Percentiles rank a stretch among this genome's conserved stretches.
Evolutionary conservation across 2,888 invertebrate genomes (phyloP).

Genomic region (Hemaris fuciformis): DNA sequence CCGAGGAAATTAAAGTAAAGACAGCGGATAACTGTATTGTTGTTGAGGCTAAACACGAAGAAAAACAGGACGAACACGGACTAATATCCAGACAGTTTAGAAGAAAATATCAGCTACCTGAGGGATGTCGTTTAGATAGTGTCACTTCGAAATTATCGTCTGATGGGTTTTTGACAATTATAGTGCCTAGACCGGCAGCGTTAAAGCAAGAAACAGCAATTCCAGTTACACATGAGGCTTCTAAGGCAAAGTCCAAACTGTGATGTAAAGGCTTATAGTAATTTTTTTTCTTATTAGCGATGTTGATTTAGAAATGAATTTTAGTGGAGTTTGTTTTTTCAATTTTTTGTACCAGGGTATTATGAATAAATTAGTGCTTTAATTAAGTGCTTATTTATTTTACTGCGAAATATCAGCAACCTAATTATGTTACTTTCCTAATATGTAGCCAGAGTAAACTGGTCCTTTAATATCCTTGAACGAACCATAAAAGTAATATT

Average conservation of each 20-base stretch:
- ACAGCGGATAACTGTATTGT: constrained; percentile 49
- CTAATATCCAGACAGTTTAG: constrained; percentile 55
- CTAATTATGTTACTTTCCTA: too few species aligned
- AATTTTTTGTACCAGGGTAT: too few species aligned
- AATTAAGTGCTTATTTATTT: too few species aligned
- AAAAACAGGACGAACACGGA: constrained; percentile 59
- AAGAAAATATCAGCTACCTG: constrained; percentile 53
- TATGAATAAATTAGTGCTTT: background rate
- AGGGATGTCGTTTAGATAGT: constrained; percentile 47
- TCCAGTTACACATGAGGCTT: constrained; percentile 48
- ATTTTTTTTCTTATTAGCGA: background rate
- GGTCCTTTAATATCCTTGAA: too few species aligned
- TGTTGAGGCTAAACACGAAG: constrained; percentile 61
- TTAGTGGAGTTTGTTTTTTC: too few species aligned
- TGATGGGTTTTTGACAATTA: constrained; percentile 52
- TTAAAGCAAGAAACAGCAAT: constrained; percentile 53
- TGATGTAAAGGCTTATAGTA: too few species aligned
- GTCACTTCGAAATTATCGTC: constrained; percentile 52
- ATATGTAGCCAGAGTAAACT: too few species aligned
- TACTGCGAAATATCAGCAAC: too few species aligned
- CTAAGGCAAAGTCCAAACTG: constrained; percentile 48
- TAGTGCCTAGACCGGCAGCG: constrained; percentile 41
- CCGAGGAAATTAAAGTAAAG: constrained; percentile 54
- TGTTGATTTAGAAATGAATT: background rate
- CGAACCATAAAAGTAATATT: too few species aligned